Conservation (phyloP, 2,797 vertebrate species). For the Helarctos malayanus region DNA sequence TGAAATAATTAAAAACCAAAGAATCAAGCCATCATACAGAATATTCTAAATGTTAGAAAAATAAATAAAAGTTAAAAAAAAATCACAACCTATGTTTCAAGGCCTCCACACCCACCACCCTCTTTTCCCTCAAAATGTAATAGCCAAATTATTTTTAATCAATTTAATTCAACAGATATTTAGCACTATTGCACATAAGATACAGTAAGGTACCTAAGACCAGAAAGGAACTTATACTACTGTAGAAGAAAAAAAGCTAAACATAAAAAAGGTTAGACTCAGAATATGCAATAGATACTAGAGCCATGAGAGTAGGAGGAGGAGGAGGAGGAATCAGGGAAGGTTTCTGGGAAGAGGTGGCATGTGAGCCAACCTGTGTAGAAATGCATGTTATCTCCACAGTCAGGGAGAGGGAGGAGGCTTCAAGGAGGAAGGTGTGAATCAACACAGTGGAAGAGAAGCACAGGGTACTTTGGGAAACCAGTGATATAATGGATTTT, state of each 20-base stretch:
- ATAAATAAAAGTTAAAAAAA: slow-evolving; percentile 24
- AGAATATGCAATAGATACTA: neutral
- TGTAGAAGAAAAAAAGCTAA: neutral
- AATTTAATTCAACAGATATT: neutral
- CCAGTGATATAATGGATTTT: neutral
- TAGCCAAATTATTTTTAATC: slow-evolving; percentile 38
- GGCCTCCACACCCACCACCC: neutral
- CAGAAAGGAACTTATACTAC: neutral
- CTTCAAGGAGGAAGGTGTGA: neutral
- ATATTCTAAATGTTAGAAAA: slow-evolving; percentile 58
- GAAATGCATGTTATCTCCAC: neutral
- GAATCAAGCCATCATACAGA: neutral
- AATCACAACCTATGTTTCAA: slow-evolving; percentile 35
- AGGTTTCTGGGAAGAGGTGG: neutral
- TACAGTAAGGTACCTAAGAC: neutral
- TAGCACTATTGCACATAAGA: neutral
- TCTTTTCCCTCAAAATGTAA: slow-evolving; percentile 13
- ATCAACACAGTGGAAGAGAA: neutral
- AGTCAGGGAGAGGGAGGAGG: neutral
- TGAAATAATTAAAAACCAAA: slow-evolving; percentile 59
- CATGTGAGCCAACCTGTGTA: neutral
- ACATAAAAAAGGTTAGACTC: neutral
- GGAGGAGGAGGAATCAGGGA: neutral
- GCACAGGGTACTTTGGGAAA: neutral
- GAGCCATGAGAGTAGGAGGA: neutral